Evolutionary conservation across 2,888 invertebrate species (phyloP).

Genomic region (Drosophila helvetica): DNA sequence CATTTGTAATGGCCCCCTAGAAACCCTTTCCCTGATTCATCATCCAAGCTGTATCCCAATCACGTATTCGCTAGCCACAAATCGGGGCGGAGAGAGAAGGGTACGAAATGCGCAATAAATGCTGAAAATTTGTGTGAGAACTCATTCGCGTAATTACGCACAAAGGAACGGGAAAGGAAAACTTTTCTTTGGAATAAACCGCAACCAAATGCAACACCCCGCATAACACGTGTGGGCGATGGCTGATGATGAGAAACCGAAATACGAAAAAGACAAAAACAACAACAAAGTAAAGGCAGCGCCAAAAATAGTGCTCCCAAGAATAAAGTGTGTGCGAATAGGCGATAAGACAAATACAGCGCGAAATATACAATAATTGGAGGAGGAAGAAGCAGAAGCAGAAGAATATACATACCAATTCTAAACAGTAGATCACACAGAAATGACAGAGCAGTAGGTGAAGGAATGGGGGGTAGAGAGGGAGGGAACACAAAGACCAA

Average conservation of each 20-base stretch:
- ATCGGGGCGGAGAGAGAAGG: not conserved
- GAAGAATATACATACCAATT: not conserved
- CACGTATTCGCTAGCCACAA: not conserved
- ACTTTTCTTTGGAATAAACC: not conserved
- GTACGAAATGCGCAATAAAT: not conserved
- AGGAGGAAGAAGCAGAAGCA: not conserved
- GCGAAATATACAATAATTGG: not conserved
- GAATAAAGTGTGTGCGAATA: not conserved
- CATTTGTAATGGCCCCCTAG: not conserved
- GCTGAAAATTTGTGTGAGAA: not conserved
- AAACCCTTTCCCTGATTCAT: not conserved
- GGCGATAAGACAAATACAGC: not conserved
- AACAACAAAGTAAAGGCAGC: not conserved
- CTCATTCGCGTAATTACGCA: not conserved
- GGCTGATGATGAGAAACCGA: not conserved
- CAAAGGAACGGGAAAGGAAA: not conserved
- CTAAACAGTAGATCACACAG: slow-evolving; percentile 1
- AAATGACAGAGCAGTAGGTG: not conserved
- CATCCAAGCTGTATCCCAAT: not conserved
- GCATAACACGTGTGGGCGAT: not conserved
- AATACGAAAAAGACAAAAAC: not conserved
- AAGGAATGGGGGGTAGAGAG: slow-evolving; percentile 1
- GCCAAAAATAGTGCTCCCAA: not conserved
- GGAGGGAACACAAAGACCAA: not conserved
- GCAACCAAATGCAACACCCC: not conserved